Evolutionary conservation across 30 jellyfish, hydroid and myxozoan genomes (phyloP).

Genomic region (Rhopilema esculentum): DNA sequence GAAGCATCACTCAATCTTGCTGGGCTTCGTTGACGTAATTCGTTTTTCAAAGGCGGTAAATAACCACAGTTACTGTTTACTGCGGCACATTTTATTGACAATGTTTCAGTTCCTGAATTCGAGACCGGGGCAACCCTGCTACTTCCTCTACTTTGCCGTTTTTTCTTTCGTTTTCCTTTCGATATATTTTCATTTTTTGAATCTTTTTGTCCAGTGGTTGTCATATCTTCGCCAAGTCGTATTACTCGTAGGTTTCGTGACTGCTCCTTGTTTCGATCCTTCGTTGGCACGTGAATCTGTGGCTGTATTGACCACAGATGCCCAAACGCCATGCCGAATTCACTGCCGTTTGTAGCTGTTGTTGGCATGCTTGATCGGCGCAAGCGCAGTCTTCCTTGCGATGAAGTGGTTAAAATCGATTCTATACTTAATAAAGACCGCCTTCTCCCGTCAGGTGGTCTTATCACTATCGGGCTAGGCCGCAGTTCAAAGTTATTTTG

Average conservation of each 20-base stretch:
- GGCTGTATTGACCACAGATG: conserved; percentile 70
- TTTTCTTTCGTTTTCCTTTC: conserved; percentile 8
- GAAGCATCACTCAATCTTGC: conserved; percentile 9
- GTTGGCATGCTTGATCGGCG: conserved; percentile 60
- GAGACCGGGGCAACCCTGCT: conserved; percentile 9
- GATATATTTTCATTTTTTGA: not conserved
- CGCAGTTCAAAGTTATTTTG: conserved; percentile 15
- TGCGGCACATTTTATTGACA: not conserved
- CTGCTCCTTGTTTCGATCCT: conserved; percentile 3
- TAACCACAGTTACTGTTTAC: not conserved
- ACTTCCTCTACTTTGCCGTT: not conserved
- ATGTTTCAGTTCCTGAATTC: not conserved
- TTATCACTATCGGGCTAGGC: conserved; percentile 54
- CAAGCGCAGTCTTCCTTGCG: conserved; percentile 40
- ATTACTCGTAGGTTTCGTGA: conserved; percentile 63
- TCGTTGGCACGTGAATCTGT: conserved; percentile 47
- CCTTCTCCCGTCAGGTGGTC: conserved; percentile 73
- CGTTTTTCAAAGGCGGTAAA: conserved; percentile 64
- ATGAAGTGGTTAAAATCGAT: conserved; percentile 67
- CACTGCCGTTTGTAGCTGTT: conserved; percentile 74
- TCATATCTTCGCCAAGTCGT: conserved; percentile 76
- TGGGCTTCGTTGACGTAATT: conserved; percentile 56
- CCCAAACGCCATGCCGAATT: conserved; percentile 78
- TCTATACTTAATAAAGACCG: conserved; percentile 72
- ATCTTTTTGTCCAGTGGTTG: not conserved